A percentile compares a stretch with the other conserved stretches of the same genome.
These are phyloP conservation scores for Nyctibius grandis DNA, from an alignment of 2,797 vertebrate genomes.

Conservation along the genomic window DNA sequence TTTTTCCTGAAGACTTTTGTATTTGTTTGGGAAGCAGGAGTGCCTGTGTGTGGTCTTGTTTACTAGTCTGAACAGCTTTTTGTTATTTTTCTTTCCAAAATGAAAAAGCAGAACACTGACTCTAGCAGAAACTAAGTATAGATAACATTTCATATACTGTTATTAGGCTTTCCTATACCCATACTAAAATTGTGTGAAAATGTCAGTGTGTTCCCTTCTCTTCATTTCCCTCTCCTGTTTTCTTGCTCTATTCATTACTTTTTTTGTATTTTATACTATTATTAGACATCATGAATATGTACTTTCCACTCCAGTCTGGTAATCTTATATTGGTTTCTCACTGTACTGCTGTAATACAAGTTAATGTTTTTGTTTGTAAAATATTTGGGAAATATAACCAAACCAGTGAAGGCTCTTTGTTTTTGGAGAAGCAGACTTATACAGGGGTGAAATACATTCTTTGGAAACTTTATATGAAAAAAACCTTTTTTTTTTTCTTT, in stretches of 20 bases:
- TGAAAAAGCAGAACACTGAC: not conserved
- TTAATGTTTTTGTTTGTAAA: not conserved
- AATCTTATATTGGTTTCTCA: not conserved
- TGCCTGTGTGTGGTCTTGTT: constrained; percentile 30
- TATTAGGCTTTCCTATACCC: not conserved
- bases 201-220: not conserved
- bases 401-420: not conserved
- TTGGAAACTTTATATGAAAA: not conserved
- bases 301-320: not conserved
- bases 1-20: constrained; percentile 14
- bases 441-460: not conserved
- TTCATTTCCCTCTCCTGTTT: not conserved
- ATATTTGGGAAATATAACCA: not conserved
- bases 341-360: not conserved
- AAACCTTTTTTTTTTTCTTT: not conserved
- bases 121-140: not conserved
- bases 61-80: not conserved
- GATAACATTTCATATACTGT: not conserved
- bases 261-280: not conserved
- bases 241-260: not conserved
- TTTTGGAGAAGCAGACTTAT: not conserved
- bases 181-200: not conserved
- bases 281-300: not conserved
- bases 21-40: not conserved
- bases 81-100: not conserved